Conservation (phyloP, 2,888 invertebrate genomes). For the Tetranychus piercei region DNA sequence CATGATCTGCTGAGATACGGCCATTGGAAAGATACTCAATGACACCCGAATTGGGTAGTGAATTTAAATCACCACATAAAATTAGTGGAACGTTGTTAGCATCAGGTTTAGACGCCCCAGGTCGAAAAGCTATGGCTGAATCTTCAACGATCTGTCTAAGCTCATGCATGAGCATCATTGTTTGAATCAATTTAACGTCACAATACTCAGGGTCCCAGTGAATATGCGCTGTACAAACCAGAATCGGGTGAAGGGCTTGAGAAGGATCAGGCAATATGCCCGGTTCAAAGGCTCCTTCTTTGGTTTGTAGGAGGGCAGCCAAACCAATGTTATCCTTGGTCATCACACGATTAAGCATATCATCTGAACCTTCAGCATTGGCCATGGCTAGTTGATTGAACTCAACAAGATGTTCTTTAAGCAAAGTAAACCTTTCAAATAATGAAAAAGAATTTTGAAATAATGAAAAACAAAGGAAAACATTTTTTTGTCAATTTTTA, state of each 20-base stretch:
- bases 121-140: slow-evolving; percentile 57
- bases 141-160: slow-evolving; percentile 69
- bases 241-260: slow-evolving; percentile 59
- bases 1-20: slow-evolving; percentile 70
- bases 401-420: slow-evolving; percentile 90
- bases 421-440: slow-evolving; percentile 59
- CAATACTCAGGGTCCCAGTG: slow-evolving; percentile 99
- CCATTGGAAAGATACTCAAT: slow-evolving; percentile 84
- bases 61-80: slow-evolving; percentile 95
- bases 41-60: slow-evolving; percentile 90
- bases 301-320: slow-evolving; percentile 81
- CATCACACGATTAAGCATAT: slow-evolving; percentile 96
- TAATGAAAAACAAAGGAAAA: slow-evolving; percentile 11
- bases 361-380: slow-evolving; percentile 89
- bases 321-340: slow-evolving; percentile 96
- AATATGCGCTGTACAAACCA: slow-evolving; percentile 95
- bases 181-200: slow-evolving; percentile 96
- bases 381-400: slow-evolving; percentile 97
- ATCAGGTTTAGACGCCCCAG: slow-evolving; percentile 34
- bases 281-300: slow-evolving; percentile 81
- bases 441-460: slow-evolving; percentile 5
- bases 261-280: slow-evolving; percentile 39
- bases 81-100: slow-evolving; percentile 61
- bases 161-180: slow-evolving; percentile 95
- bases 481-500: not conserved